These are phyloP conservation scores for Ypsolopha sequella DNA, from an alignment of 2,888 invertebrate species.

Conservation along the genomic window DNA sequence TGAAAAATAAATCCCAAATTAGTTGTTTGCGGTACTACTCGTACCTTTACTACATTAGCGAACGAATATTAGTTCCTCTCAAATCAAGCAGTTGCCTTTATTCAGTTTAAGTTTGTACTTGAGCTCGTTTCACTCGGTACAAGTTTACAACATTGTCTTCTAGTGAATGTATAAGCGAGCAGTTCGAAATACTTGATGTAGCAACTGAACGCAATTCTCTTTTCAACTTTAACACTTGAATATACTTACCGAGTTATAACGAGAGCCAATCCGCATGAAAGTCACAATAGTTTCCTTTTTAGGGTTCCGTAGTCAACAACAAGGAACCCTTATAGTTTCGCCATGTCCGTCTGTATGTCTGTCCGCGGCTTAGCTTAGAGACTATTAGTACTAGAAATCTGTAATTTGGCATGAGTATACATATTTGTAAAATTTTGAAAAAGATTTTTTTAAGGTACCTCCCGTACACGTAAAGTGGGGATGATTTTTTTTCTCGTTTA, in stretches of 20 bases:
- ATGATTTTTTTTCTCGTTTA: no score
- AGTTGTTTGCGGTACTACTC: no score
- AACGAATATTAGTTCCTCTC: constrained; percentile 32
- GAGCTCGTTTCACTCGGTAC: constrained; percentile 26
- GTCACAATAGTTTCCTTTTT: no score
- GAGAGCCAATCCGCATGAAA: neutral
- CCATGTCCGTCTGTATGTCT: no score
- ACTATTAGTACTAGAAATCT: no score
- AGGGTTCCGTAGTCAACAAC: no score
- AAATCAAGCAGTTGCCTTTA: constrained; percentile 34
- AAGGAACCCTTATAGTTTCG: no score
- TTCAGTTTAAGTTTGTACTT: constrained; percentile 32
- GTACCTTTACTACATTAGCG: neutral
- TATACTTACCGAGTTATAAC: neutral
- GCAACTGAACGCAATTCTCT: constrained; percentile 24
- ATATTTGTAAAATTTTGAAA: no score
- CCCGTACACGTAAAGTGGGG: no score
- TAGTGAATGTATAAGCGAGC: constrained; percentile 39
- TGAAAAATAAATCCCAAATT: neutral
- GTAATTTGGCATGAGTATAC: no score
- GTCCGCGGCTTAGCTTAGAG: no score
- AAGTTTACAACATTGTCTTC: constrained; percentile 37
- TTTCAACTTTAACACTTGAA: constrained; percentile 13
- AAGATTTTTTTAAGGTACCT: no score
- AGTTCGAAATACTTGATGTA: constrained; percentile 18